Conservation (phyloP, 2,113 vertebrate genomes). For the Patagioenas fasciata region DNA sequence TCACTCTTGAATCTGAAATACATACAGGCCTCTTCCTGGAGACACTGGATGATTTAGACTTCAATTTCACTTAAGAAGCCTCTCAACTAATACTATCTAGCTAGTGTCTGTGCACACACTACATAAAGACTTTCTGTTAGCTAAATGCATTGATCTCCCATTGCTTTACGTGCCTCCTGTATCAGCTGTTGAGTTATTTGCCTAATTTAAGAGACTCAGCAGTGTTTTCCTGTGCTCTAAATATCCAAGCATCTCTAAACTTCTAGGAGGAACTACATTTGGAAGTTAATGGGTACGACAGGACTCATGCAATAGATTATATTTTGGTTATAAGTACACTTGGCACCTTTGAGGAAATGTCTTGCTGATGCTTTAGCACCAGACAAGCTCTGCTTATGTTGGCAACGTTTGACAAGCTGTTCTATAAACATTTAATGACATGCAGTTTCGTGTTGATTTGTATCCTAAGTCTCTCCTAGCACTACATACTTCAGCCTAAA, state of each 20-base stretch:
- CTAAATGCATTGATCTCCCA: neutral
- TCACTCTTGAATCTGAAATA: neutral
- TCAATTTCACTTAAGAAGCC: conserved; percentile 2
- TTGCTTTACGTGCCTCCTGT: neutral
- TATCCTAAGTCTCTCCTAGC: neutral
- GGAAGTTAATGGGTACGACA: neutral
- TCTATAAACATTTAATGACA: neutral
- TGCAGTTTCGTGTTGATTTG: neutral
- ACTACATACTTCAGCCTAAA: neutral
- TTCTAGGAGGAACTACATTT: neutral
- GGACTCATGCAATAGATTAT: neutral
- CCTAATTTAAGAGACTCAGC: neutral
- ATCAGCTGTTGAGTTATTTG: neutral
- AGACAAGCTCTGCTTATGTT: neutral
- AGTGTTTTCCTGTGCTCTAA: neutral
- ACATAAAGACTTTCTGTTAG: neutral
- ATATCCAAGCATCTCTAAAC: neutral
- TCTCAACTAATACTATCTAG: neutral
- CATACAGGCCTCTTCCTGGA: neutral
- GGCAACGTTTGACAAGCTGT: neutral
- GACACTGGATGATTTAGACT: neutral
- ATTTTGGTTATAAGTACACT: neutral
- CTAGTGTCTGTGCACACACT: neutral
- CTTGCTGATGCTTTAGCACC: neutral
- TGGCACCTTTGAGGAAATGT: neutral